Percentiles rank a stretch among this genome's conserved stretches.
phyloP scores from a whole-genome alignment of 2,797 vertebrate genomes.

The Graptemys geographica region DNA sequence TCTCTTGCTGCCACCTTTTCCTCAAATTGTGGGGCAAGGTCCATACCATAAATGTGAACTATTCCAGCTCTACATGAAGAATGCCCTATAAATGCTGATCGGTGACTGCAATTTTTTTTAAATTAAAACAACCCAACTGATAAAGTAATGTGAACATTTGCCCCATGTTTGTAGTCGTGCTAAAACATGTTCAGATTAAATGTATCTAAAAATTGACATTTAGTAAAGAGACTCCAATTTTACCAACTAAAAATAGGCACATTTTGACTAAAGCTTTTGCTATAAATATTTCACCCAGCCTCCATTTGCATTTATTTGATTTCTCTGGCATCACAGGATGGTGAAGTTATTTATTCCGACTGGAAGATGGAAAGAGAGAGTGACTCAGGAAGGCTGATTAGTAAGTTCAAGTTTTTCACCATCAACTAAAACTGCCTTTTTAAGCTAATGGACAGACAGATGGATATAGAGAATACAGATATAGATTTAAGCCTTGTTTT shows the following conservation, averaged over 20 bases:
- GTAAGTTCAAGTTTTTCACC: slow-evolving; percentile 81
- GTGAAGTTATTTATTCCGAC: slow-evolving; percentile 90
- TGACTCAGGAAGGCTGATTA: slow-evolving; percentile 80
- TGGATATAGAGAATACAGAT: background rate
- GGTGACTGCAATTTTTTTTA: background rate
- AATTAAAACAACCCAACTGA: background rate
- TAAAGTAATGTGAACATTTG: background rate
- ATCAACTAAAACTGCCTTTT: background rate
- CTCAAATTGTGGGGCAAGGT: background rate
- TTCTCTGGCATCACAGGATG: slow-evolving; percentile 85
- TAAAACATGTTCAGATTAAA: slow-evolving; percentile 1
- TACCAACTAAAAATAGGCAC: background rate
- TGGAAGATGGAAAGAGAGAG: slow-evolving; percentile 89
- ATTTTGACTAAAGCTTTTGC: background rate
- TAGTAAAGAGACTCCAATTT: background rate
- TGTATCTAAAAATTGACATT: slow-evolving; percentile 2
- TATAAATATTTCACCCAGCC: background rate
- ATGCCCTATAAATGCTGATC: background rate
- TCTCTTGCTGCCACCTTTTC: background rate
- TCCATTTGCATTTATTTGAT: background rate
- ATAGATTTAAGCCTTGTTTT: background rate
- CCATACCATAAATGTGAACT: background rate
- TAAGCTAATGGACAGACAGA: background rate
- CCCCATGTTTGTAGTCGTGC: background rate
- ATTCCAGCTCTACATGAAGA: background rate